Conservation (phyloP, 2,888 invertebrate species). For the Pseudococcus jackbeardsleyi region DNA sequence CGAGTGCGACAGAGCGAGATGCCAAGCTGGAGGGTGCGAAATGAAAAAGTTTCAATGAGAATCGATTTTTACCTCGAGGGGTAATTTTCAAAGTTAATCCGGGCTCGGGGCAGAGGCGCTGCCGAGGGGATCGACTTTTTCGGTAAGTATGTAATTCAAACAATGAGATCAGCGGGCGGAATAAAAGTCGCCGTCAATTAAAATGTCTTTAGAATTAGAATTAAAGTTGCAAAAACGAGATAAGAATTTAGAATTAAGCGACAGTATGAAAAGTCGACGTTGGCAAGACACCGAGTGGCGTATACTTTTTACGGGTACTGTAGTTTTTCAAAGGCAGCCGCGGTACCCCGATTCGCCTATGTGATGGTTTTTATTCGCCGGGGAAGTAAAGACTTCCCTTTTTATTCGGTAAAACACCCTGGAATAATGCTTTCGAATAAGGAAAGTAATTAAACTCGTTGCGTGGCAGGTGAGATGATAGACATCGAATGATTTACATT, state of each 20-base stretch:
- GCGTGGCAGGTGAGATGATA: not conserved
- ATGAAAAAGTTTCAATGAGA: not conserved
- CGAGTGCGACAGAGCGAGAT: not conserved
- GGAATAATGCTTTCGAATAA: not conserved
- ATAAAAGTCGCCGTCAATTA: slow-evolving; percentile 38
- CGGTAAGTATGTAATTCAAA: slow-evolving; percentile 6
- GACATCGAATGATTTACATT: no score
- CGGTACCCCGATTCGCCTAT: not conserved
- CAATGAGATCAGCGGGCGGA: slow-evolving; percentile 30
- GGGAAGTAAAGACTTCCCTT: not conserved
- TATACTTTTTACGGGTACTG: not conserved
- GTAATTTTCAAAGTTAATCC: not conserved
- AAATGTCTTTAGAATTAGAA: slow-evolving; percentile 34
- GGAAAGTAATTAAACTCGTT: not conserved
- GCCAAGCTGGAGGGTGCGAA: not conserved
- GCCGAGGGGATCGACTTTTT: not conserved
- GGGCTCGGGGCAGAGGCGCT: no score
- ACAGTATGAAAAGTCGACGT: not conserved
- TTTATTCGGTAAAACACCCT: not conserved
- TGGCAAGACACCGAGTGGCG: not conserved
- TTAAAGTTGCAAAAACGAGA: slow-evolving; percentile 39
- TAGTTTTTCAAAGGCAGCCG: not conserved
- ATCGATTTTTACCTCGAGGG: not conserved
- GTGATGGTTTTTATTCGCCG: not conserved
- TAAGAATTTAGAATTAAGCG: slow-evolving; percentile 6